Base-by-base conservation (phyloP, 1,140 invertebrate species). In the Glossosoma conforme region DNA sequence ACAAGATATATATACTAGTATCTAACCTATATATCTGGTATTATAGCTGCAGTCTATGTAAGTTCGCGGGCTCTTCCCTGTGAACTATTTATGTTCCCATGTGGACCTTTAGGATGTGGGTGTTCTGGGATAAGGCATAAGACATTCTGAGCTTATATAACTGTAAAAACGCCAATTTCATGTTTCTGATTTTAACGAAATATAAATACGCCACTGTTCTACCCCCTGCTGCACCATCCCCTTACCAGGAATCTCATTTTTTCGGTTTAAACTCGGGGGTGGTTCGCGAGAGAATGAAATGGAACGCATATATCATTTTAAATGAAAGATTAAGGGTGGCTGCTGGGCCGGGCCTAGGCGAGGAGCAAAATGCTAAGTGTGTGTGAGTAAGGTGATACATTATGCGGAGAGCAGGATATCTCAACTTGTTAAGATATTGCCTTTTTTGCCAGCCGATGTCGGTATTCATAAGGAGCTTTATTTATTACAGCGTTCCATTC, bases 301-400 rank as follows among this genome's bases (percentile, higher is more conserved):
- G 49, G 54, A 52, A 52, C 44, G 38, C 54, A 48, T 56, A 56
- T 56, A 56, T 56, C 54, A 56, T 52, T 56, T 56, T 56, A 56
- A 56, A 56, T 56, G 54, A 56, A 56, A 56, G 54, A 56, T 56
- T 56, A 56, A 52, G 54, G 54, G 54, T 52, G 48, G 54, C 52
- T 52, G 50, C 40, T 15, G 38, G 46, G 17, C 38, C 40, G 33
- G 44, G 24, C 20, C 38, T 32, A 9, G 28, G 41, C 24, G 41
- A 50, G 46, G 45, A 49, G 53, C 54, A 49, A 56, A 52, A 56
- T 46, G 54, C 49, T 52, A 56, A 56, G 49, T 56, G 54, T 56
- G 48, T 50, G 49, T 44, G 44, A 40, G 44, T 44, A 44, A 33
- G 54, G 52, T 56, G 54, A 56, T 52, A 48, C 41, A 56, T 56